These are phyloP conservation scores for Cephus rjabovi DNA, from an alignment of 2,888 invertebrate genomes.

Conservation along the genomic window DNA sequence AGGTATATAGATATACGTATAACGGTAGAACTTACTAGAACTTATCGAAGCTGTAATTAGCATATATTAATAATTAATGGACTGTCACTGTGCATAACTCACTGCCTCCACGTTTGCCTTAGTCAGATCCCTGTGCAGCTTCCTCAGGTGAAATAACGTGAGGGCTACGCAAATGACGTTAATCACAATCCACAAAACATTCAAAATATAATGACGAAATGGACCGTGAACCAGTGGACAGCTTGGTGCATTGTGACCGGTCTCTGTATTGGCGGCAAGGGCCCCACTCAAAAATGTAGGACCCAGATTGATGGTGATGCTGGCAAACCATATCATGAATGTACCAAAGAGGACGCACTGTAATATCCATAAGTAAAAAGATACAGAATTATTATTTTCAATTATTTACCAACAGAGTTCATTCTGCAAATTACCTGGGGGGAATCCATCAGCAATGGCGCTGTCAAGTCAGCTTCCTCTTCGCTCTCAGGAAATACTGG, in stretches of 20 bases:
- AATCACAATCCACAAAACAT: slow-evolving; percentile 90
- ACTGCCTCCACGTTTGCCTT: slow-evolving; percentile 87
- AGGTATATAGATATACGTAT: slow-evolving; percentile 1
- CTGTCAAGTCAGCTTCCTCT: slow-evolving; percentile 76
- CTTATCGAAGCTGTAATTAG: background rate
- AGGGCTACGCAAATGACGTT: slow-evolving; percentile 86
- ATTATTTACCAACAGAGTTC: background rate
- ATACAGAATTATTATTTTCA: background rate
- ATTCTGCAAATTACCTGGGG: slow-evolving; percentile 71
- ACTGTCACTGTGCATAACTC: slow-evolving; percentile 23
- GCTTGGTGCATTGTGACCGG: slow-evolving; percentile 81
- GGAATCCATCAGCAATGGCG: slow-evolving; percentile 84
- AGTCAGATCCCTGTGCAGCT: slow-evolving; percentile 83
- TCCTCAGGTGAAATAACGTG: slow-evolving; percentile 85
- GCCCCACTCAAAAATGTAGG: slow-evolving; percentile 88
- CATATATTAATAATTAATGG: background rate
- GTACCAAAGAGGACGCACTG: slow-evolving; percentile 92
- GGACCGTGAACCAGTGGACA: slow-evolving; percentile 90
- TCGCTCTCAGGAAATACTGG: slow-evolving; percentile 87
- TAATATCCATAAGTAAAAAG: slow-evolving; percentile 23
- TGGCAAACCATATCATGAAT: slow-evolving; percentile 94
- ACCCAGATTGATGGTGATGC: slow-evolving; percentile 90
- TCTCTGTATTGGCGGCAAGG: slow-evolving; percentile 82
- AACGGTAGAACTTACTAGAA: background rate
- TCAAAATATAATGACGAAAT: slow-evolving; percentile 89